phyloP scores from a whole-genome alignment of 2,797 vertebrate species.

The Scolopax bukidnonensis region DNA sequence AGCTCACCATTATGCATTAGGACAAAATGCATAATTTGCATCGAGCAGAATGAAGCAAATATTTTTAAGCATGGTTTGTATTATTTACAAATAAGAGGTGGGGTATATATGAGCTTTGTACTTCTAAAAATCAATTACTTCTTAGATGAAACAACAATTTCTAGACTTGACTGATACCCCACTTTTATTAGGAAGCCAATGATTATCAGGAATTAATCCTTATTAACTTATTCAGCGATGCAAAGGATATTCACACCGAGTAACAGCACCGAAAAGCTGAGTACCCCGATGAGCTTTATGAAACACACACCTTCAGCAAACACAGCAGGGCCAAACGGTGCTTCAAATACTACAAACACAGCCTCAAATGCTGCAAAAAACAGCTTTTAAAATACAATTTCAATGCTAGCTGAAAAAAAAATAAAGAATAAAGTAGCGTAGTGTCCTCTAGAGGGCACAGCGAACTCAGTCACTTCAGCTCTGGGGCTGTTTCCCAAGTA shows the following conservation, averaged over 20 bases:
- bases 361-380: not conserved
- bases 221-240: not conserved
- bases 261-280: fast-evolving
- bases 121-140: not conserved
- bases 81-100: not conserved
- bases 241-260: not conserved
- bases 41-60: not conserved
- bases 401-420: fast-evolving
- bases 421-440: not conserved
- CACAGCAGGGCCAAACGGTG: fast-evolving
- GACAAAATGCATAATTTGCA: not conserved
- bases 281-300: fast-evolving
- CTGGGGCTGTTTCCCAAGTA: not conserved
- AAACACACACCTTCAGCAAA: not conserved
- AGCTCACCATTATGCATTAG: too few species aligned
- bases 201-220: not conserved
- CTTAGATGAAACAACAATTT: not conserved
- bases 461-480: not conserved
- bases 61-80: not conserved
- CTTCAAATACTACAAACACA: not conserved
- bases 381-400: not conserved
- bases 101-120: not conserved
- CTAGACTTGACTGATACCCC: not conserved
- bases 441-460: conserved; percentile 81
- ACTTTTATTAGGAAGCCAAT: not conserved